Evolutionary conservation across 2,113 vertebrate genomes (phyloP), one percentile per base, ranked within the genome.

Genomic region (Tapirus terrestris): DNA sequence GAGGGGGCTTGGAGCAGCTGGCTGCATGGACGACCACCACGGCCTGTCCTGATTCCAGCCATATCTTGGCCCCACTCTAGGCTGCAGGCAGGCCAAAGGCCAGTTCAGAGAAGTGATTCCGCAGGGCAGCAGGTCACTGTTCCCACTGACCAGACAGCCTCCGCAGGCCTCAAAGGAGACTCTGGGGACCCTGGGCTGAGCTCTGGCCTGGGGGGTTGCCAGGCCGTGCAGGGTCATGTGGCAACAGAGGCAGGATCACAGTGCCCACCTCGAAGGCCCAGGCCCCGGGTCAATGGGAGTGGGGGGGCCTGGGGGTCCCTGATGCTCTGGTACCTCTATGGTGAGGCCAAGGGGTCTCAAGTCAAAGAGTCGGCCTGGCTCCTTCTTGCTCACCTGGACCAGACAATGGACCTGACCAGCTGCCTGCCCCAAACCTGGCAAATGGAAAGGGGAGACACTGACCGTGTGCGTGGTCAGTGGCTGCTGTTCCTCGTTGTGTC

Each of bases 41-140:
- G 10, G 29, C 48, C 11, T 16, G 18, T 29, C 58, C n/a, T 2
- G 79, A 63, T 16, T 29, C 58, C 43, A 67, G 25, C 45, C 21
- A 5, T 0, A 2, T 23, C n/a, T 23, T 25, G 53, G 20, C 13
- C 27, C 70, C 43, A 61, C 45, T 77, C 53, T 16, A 21, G 58
- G 63, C 60, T 56, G 8, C 60, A 43, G 72, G 61, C 3, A 0
- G 17, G 20, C 4, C 3, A 8, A 8, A n/a, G 29, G 53, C 70
- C 13, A 4, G 81, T 13, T 33, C 53, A 51, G 53, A 72, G 33
- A 56, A 56, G 25, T 7, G 67, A 23, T 9, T 84, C 63, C 8
- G 8, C 36, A n/a, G n/a, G 45, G 29, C 39, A 2, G 0, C 10
- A 23, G 18, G 60, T 11, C n/a, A 17, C 13, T 0, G 61, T 17